These are phyloP conservation scores for Plectropomus leopardus DNA, from an alignment of 2,113 vertebrate genomes.

Conservation along the genomic window DNA sequence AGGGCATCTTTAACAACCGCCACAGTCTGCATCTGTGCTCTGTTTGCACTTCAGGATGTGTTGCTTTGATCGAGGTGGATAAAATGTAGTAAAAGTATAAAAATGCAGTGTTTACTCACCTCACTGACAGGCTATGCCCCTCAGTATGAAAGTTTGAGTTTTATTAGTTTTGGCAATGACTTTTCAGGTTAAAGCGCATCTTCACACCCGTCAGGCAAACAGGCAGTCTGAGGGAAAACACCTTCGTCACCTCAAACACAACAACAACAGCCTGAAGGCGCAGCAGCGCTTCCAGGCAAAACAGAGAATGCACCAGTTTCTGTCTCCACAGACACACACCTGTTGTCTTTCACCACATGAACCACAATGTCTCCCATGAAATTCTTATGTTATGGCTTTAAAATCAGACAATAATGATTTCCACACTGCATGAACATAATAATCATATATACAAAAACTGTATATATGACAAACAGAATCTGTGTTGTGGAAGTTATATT, in stretches of 20 bases:
- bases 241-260: slow-evolving; percentile 8
- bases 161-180: neutral
- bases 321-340: neutral
- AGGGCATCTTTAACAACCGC: neutral
- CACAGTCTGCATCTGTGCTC: neutral
- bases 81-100: neutral
- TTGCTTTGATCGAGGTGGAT: neutral
- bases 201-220: neutral
- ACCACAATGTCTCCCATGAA: neutral
- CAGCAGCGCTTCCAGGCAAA: neutral
- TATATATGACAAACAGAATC: neutral
- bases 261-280: slow-evolving; percentile 12
- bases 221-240: slow-evolving; percentile 2
- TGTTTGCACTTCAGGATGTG: neutral
- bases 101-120: neutral
- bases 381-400: neutral
- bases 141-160: neutral
- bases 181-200: neutral
- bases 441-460: neutral
- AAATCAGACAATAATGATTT: neutral
- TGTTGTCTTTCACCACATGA: neutral
- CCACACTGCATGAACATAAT: neutral
- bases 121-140: neutral
- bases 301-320: neutral
- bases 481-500: neutral